Percentiles rank a stretch among this genome's conserved stretches.
Conservation (phyloP, 2,797 vertebrate genomes). For the Botia almorhae region DNA sequence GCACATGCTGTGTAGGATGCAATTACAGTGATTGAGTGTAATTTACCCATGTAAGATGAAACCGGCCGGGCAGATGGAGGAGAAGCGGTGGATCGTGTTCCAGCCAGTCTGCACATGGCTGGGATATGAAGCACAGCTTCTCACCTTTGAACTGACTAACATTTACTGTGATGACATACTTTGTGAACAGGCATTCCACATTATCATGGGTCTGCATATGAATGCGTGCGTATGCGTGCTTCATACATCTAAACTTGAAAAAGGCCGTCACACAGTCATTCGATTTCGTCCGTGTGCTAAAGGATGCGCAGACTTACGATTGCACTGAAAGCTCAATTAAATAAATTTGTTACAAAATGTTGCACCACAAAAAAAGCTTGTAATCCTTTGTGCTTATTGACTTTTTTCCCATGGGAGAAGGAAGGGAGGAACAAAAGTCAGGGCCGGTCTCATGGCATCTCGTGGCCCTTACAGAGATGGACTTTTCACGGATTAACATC, state of each 20-base stretch:
- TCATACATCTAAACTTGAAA: conserved; percentile 20
- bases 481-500: conserved; percentile 81
- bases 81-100: conserved; percentile 70
- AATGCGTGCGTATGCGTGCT: background rate
- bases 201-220: conserved; percentile 16
- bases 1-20: conserved; percentile 72
- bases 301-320: background rate
- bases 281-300: background rate
- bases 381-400: conserved; percentile 76
- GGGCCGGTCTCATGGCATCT: conserved; percentile 62
- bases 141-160: conserved; percentile 52
- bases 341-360: conserved; percentile 58
- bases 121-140: conserved; percentile 35
- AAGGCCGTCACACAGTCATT: background rate
- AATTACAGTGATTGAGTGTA: conserved; percentile 82
- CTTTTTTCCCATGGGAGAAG: conserved; percentile 74
- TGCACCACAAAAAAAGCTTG: conserved; percentile 62
- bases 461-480: conserved; percentile 64
- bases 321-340: conserved; percentile 53
- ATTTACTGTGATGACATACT: conserved; percentile 49
- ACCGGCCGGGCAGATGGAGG: conserved; percentile 71
- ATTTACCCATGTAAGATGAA: conserved; percentile 81
- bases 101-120: conserved; percentile 50
- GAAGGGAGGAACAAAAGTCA: conserved; percentile 22
- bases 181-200: conserved; percentile 33